Conservation (phyloP, 2,113 vertebrate genomes). For the Nannobrachium achirus region DNA sequence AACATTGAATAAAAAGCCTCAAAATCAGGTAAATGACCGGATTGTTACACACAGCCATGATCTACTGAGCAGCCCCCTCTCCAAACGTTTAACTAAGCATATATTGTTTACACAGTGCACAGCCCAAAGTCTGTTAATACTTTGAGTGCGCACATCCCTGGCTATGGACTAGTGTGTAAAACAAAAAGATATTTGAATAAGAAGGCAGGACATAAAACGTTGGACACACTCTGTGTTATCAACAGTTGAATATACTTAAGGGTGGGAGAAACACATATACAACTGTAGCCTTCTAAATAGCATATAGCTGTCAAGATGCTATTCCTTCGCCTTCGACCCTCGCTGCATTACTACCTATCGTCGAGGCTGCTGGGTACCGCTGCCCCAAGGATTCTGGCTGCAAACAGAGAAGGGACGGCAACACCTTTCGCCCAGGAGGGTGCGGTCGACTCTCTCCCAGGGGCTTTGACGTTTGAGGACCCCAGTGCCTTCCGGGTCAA, state of each 20-base stretch:
- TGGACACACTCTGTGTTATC: no score
- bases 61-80: not conserved
- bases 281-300: not conserved
- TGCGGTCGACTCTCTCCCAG: not conserved
- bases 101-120: slow-evolving; percentile 2
- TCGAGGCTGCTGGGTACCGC: slow-evolving; percentile 45
- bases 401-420: not conserved
- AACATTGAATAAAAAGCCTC: not conserved
- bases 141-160: no score
- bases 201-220: no score
- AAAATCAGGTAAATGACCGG: not conserved
- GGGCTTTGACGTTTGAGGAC: slow-evolving; percentile 73
- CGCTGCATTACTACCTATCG: slow-evolving; percentile 38
- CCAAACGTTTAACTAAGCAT: no score
- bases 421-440: not conserved
- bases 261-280: not conserved
- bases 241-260: no score
- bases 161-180: no score
- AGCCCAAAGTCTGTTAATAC: not conserved
- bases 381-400: slow-evolving; percentile 14
- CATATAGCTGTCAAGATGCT: slow-evolving; percentile 32
- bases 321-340: slow-evolving; percentile 41
- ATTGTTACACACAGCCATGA: not conserved
- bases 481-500: slow-evolving; percentile 80
- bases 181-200: no score